A percentile compares a stretch with the other conserved stretches of the same genome.
Evolutionary conservation across 2,888 invertebrate genomes (phyloP).

Genomic region (Tupiocoris notatus): DNA sequence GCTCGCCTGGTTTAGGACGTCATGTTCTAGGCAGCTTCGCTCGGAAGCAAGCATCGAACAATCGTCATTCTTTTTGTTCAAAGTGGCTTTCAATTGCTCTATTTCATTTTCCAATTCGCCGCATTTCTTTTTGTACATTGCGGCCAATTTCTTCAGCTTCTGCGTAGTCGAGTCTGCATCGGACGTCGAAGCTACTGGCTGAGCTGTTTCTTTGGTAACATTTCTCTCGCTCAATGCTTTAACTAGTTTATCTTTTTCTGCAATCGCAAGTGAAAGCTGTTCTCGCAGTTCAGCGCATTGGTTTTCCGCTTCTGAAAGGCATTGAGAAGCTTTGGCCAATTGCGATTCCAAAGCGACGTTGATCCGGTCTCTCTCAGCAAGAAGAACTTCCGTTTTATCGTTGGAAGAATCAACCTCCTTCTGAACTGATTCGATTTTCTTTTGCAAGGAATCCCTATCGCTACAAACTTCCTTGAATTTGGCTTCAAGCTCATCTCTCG

Average conservation of each 20-base stretch:
- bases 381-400: neutral
- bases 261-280: neutral
- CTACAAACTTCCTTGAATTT: neutral
- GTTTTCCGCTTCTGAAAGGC: neutral
- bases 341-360: constrained; percentile 3
- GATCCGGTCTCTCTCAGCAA: constrained; percentile 1
- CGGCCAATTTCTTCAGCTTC: constrained; percentile 75
- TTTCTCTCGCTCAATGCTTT: neutral
- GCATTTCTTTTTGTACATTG: constrained; percentile 67
- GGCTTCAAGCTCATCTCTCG: constrained; percentile 1
- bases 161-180: constrained; percentile 42
- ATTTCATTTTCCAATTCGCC: constrained; percentile 61
- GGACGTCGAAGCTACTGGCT: constrained; percentile 43
- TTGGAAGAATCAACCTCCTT: neutral
- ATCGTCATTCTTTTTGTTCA: neutral
- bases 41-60: constrained; percentile 22
- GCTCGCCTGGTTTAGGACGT: constrained; percentile 9
- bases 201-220: neutral
- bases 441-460: neutral
- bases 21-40: constrained; percentile 15
- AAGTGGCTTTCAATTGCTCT: constrained; percentile 8
- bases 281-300: neutral
- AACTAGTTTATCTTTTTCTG: constrained; percentile 25
- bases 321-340: neutral
- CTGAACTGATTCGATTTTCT: neutral